Evolutionary conservation across 2,113 vertebrate species (phyloP), one percentile per base, ranked within the genome.

Genomic region (Entelurus aequoreus): DNA sequence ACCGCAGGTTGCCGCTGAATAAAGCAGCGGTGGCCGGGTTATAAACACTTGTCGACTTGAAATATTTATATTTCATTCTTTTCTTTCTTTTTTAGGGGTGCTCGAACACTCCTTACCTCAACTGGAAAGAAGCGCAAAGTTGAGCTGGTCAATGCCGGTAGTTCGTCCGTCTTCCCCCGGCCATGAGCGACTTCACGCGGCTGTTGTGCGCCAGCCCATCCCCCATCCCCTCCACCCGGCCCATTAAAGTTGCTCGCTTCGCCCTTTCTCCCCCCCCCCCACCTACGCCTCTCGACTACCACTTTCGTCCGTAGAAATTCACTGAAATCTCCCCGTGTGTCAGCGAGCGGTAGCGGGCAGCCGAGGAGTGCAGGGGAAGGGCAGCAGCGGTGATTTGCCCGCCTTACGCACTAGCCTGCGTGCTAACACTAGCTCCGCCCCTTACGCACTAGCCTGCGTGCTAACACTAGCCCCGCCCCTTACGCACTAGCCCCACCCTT

Each of bases 141-240:
- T 76, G 79, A 69, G 63, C 74, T 58, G 66, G 11, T 66, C n/a
- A 55, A 73, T 28, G 79, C 72, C 66, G 72, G 71, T 63, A n/a
- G 71, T 83, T 79, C 15, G 59, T 15, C 47, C 7, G 19, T 79
- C 75, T 84, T 85, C 75, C 80, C 57, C 76, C 76, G 76, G 75
- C 76, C 78, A 80, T 85, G 69, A 54, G 71, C 54, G 69, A 80
- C 51, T 79, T 80, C 84, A 79, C 77, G 86, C 83, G 77, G 84
- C 81, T 76, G 76, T 65, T 77, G 74, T 68, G 71, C 14, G 47
- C 62, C 47, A 75, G 76, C 84, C 86, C 84, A 88, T 85, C 82
- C 83, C 82, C 84, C 86, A 84, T 82, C 80, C 75, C 0, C 76
- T 53, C 69, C 12, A 47, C 6, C 46, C 70, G 68, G 60, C 61